phyloP scores from a whole-genome alignment of 2,888 invertebrate genomes.

The Hydriomena furcata region DNA sequence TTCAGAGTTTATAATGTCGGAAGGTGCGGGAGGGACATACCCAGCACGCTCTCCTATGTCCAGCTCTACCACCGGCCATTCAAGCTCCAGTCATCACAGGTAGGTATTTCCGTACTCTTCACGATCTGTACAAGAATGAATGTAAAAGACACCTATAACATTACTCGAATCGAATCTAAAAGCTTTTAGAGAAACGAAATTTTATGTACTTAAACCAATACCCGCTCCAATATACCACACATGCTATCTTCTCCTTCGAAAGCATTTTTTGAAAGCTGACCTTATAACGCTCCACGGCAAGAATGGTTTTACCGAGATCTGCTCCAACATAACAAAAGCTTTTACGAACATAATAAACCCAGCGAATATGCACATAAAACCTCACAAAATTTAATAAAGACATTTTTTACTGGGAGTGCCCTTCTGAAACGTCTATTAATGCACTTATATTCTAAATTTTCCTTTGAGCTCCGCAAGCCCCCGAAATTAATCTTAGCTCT shows the following conservation, averaged over 20 bases:
- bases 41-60: conserved; percentile 77
- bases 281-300: conserved; percentile 25
- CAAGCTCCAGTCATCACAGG: conserved; percentile 80
- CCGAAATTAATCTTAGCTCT: conserved; percentile 78
- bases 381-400: conserved; percentile 78
- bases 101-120: conserved; percentile 36
- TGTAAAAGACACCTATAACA: conserved; percentile 5
- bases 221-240: conserved; percentile 9
- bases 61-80: conserved; percentile 76
- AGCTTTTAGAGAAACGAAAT: conserved; percentile 23
- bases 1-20: conserved; percentile 76
- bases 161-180: conserved; percentile 19
- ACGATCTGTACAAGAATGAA: not conserved
- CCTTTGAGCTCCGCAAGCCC: conserved; percentile 72
- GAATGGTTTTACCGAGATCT: conserved; percentile 44
- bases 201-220: conserved; percentile 22
- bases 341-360: conserved; percentile 65
- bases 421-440: conserved; percentile 76
- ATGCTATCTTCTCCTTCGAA: conserved; percentile 3
- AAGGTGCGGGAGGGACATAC: conserved; percentile 64
- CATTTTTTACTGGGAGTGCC: conserved; percentile 71
- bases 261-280: not conserved
- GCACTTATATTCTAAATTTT: conserved; percentile 80
- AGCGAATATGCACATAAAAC: conserved; percentile 69
- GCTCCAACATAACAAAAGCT: conserved; percentile 59